These are phyloP conservation scores for Eutolmus rufibarbis DNA, from an alignment of 2,888 invertebrate genomes.

Conservation along the genomic window DNA sequence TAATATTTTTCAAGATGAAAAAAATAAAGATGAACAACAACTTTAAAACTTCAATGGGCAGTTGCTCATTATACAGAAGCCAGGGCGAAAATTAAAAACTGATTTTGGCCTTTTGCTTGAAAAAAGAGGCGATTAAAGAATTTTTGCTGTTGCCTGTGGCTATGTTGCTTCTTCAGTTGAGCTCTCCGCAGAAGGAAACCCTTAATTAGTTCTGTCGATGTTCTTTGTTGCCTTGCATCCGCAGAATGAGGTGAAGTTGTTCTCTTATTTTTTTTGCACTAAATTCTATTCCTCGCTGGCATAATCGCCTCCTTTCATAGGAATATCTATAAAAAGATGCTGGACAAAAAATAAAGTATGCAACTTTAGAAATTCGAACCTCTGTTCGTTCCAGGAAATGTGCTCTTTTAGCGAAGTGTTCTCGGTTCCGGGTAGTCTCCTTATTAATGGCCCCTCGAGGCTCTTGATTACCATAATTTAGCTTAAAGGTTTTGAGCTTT, in stretches of 20 bases:
- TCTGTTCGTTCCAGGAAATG: not conserved
- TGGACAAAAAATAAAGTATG: not conserved
- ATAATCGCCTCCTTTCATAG: not conserved
- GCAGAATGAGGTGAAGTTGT: not conserved
- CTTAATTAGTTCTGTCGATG: not conserved
- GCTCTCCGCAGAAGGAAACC: not conserved
- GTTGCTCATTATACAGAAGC: slow-evolving; percentile 41
- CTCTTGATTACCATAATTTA: not conserved
- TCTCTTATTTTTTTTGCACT: not conserved
- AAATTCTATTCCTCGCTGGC: not conserved
- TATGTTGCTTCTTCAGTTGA: not conserved
- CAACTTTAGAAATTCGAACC: not conserved
- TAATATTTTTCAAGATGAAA: not conserved
- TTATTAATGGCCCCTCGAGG: not conserved
- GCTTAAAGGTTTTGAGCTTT: not conserved
- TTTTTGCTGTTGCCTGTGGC: not conserved
- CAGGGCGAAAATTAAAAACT: slow-evolving; percentile 41
- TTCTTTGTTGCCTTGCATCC: not conserved
- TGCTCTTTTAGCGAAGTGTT: not conserved
- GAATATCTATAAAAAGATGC: not conserved
- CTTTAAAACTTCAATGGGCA: not conserved
- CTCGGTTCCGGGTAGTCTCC: not conserved
- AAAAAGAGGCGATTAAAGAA: not conserved
- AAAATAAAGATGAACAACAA: not conserved
- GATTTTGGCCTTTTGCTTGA: not conserved